A percentile compares a stretch with the other conserved stretches of the same genome.
Conservation (phyloP, 2,888 invertebrate species). For the Leptopterna dolabrata region DNA sequence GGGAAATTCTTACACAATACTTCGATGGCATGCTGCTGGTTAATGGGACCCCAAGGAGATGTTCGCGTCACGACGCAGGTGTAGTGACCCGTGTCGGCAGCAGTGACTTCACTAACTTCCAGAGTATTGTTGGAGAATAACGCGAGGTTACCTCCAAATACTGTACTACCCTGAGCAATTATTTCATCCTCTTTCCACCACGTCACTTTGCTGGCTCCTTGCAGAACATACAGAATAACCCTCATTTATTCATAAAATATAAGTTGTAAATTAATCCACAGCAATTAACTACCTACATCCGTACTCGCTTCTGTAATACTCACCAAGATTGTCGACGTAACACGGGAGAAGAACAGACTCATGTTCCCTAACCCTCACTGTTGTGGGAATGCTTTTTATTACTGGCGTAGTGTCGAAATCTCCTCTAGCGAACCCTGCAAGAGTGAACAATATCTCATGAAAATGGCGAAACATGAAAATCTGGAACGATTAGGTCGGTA, state of each 20-base stretch:
- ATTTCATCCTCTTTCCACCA: constrained; percentile 77
- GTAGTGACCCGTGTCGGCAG: constrained; percentile 75
- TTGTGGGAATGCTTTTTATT: constrained; percentile 70
- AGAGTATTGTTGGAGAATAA: constrained; percentile 80
- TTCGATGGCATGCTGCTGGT: constrained; percentile 81
- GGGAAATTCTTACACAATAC: constrained; percentile 75
- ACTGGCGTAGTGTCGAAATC: constrained; percentile 33
- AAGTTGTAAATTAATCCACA: neutral
- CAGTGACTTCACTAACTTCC: constrained; percentile 72
- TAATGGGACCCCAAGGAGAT: constrained; percentile 76
- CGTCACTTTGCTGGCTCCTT: constrained; percentile 71
- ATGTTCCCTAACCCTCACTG: constrained; percentile 81
- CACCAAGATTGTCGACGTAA: constrained; percentile 76
- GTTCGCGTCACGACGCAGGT: constrained; percentile 76
- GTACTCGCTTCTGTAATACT: constrained; percentile 65
- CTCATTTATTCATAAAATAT: neutral
- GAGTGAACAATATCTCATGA: neutral
- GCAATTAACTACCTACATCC: neutral
- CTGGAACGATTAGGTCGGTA: neutral
- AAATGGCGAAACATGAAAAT: neutral
- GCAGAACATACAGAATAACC: neutral
- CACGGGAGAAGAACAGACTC: constrained; percentile 84
- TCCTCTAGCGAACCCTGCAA: neutral
- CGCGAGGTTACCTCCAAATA: constrained; percentile 68
- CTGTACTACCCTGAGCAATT: constrained; percentile 73